These are phyloP conservation scores for Amiota minor DNA, from an alignment of 2,888 invertebrate genomes.

Conservation along the genomic window DNA sequence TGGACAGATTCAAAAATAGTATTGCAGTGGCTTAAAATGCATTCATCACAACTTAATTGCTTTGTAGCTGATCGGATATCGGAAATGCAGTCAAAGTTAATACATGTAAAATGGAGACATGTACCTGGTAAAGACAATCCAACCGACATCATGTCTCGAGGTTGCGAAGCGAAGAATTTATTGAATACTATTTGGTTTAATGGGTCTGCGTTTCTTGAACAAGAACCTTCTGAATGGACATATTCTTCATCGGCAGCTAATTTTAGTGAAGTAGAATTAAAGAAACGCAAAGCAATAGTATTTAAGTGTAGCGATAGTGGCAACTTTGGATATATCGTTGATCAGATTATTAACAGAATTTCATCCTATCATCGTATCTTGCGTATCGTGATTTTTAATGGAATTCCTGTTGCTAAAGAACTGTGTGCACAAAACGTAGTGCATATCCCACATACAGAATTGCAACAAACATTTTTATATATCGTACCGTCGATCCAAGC, in stretches of 20 bases:
- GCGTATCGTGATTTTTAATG: too few species aligned
- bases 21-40: constrained; percentile 17
- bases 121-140: constrained; percentile 36
- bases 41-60: too few species aligned
- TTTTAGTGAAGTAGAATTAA: too few species aligned
- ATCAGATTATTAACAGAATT: too few species aligned
- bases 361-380: too few species aligned
- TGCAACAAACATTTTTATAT: neutral
- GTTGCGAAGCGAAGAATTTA: neutral
- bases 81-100: constrained; percentile 30
- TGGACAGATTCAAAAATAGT: constrained; percentile 42
- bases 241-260: too few species aligned
- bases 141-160: constrained; percentile 37
- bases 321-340: too few species aligned
- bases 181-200: neutral
- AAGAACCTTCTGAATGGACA: too few species aligned
- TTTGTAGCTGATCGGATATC: neutral
- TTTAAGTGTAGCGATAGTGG: too few species aligned
- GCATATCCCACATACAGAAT: neutral
- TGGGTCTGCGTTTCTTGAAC: neutral
- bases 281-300: too few species aligned
- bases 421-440: neutral
- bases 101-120: constrained; percentile 26
- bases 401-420: neutral
- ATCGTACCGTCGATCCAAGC: neutral